A percentile compares a stretch with the other conserved stretches of the same genome.
Conservation (phyloP, 2,113 vertebrate genomes). For the Edolisoma coerulescens region DNA sequence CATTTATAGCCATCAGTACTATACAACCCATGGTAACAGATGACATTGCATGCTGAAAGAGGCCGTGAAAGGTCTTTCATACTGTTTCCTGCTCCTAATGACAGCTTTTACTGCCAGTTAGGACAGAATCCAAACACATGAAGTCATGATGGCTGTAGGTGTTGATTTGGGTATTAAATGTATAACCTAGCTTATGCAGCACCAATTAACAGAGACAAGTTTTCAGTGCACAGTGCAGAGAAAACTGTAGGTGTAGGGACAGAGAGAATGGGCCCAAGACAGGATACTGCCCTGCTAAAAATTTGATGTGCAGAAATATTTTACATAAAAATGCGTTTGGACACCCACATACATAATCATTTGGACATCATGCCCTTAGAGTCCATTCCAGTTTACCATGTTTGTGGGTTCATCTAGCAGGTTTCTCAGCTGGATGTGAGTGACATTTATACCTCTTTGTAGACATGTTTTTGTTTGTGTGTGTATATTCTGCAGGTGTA, state of each 20-base stretch:
- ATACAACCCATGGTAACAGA: constrained; percentile 70
- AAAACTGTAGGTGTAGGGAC: background rate
- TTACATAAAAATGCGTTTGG: background rate
- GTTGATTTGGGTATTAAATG: constrained; percentile 61
- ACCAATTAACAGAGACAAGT: background rate
- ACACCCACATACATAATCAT: background rate
- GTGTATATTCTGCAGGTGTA: background rate
- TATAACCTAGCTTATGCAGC: constrained; percentile 27
- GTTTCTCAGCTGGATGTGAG: background rate
- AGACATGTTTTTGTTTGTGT: background rate
- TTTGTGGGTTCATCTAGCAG: background rate
- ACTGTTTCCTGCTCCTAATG: constrained; percentile 63
- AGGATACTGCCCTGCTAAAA: background rate
- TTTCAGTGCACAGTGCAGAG: background rate
- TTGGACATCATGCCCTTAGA: background rate
- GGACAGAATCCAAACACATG: constrained; percentile 65
- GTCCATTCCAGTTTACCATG: background rate
- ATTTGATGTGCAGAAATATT: background rate
- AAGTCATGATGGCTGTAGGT: constrained; percentile 56
- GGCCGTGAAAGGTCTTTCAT: constrained; percentile 69
- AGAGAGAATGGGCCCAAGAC: background rate
- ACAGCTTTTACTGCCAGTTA: constrained; percentile 68
- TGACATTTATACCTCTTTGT: background rate
- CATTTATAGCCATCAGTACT: constrained; percentile 70
- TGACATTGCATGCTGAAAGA: constrained; percentile 71